Base-by-base conservation (phyloP, 2,797 vertebrate species). In the Threskiornis aethiopicus region DNA sequence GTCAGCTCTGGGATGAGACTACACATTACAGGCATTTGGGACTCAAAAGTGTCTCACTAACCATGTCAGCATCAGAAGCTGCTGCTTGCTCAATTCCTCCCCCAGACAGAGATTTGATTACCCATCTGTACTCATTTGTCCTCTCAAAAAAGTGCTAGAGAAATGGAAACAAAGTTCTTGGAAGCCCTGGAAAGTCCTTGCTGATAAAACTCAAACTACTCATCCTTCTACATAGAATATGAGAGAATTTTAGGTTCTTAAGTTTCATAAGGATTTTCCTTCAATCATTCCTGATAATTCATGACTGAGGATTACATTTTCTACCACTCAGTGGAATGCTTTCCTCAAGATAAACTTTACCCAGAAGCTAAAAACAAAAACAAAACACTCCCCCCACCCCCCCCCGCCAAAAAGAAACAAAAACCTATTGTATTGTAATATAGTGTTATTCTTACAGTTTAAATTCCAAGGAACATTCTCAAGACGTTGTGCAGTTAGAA, bases 91-190 rank as follows among this genome's bases (percentile, higher is more conserved):
- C 46, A 88, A 28, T 86, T 96, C 69, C 79, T 90, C 49, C 79
- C 47, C 52, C 76, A 75, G 52, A 85, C 4, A 42, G n/a, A 89
- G 22, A 86, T 90, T 78, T 90, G 24, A 86, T 93, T 90, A 81
- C 24, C n/a, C 61, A 49, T 86, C 69, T 75, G 52, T 75, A 87
- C 52, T 76, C 65, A 64, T 87, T 87, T 90, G 39, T 66, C 39
- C 52, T 81, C 62, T 84, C 16, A 75, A 76, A 93, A 90, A 51
- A 77, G 8, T 66, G 8, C 31, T 70, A 25, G 20, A 72, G n/a
- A 67, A 79, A 58, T 55, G 12, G 62, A 83, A 89, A 64, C 18
- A 75, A 78, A 83, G 8, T 80, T 80, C 25, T 51, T 91, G 44
- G 47, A 91, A 91, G 41, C 12, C 18, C 72, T 87, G 35, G 54